phyloP scores from a whole-genome alignment of 2,113 vertebrate genomes.

The Thamnaconus septentrionalis region DNA sequence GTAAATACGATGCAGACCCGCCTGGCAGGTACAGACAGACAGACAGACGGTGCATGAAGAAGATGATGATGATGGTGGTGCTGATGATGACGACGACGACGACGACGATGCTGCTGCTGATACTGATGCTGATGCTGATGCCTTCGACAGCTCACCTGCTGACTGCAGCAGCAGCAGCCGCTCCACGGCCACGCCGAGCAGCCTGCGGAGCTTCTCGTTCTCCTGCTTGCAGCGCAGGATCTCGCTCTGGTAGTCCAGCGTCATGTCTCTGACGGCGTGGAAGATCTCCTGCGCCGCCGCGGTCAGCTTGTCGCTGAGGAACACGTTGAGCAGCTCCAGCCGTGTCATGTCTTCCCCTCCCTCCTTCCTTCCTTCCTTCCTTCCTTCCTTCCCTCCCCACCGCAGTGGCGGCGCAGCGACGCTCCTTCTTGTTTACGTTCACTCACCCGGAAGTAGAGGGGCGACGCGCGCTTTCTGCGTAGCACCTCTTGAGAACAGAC shows the following conservation, averaged over 20 bases:
- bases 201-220: slow-evolving; percentile 61
- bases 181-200: slow-evolving; percentile 62
- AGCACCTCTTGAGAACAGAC: background rate
- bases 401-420: slow-evolving; percentile 7
- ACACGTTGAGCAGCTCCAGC: slow-evolving; percentile 63
- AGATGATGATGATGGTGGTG: too few relatives aligned
- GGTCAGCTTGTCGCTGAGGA: slow-evolving; percentile 65
- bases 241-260: slow-evolving; percentile 61
- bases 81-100: background rate
- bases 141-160: slow-evolving; percentile 34
- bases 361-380: background rate
- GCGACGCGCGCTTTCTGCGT: background rate
- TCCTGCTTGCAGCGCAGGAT: slow-evolving; percentile 62
- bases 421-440: slow-evolving; percentile 62
- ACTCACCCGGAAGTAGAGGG: slow-evolving; percentile 39
- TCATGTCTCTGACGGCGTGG: slow-evolving; percentile 57
- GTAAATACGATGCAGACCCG: too few relatives aligned
- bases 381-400: background rate
- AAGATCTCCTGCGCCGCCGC: slow-evolving; percentile 65
- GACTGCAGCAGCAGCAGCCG: slow-evolving; percentile 62
- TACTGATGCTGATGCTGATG: background rate
- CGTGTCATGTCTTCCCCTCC: slow-evolving; percentile 49
- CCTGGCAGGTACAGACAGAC: too few relatives aligned
- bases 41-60: too few relatives aligned
- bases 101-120: background rate